Percentiles rank a stretch among this genome's conserved stretches.
Evolutionary conservation across 2,797 vertebrate genomes (phyloP).

Genomic region (Novumbra hubbsi): DNA sequence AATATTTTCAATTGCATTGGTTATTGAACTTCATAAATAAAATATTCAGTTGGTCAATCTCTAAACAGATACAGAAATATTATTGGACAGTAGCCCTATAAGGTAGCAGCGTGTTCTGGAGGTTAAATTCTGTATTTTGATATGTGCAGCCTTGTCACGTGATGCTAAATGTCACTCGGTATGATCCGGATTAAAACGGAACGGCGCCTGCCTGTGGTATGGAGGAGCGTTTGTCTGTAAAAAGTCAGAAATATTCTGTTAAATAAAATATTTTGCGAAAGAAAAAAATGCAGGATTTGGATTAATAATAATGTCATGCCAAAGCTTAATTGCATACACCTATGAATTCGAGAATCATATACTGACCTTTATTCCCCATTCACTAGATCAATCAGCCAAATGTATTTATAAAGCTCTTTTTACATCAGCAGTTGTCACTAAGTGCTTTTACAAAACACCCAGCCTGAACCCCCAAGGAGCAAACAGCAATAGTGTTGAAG

Average conservation of each 20-base stretch:
- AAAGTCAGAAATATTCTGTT: not conserved
- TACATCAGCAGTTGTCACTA: too few relatives aligned
- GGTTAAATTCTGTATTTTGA: not conserved
- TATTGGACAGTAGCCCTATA: not conserved
- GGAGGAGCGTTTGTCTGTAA: not conserved
- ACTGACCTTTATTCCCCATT: too few relatives aligned
- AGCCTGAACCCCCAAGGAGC: too few relatives aligned
- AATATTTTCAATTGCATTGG: not conserved
- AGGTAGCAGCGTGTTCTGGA: not conserved
- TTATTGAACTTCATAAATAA: not conserved
- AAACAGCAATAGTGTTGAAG: too few relatives aligned
- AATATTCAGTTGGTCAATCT: not conserved
- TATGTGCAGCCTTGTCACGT: not conserved
- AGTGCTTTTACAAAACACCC: too few relatives aligned
- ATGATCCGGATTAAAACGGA: not conserved
- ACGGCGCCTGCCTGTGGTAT: not conserved
- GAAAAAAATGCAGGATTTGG: too few relatives aligned
- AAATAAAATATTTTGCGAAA: too few relatives aligned
- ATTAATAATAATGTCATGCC: too few relatives aligned
- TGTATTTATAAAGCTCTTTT: too few relatives aligned
- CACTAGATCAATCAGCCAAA: too few relatives aligned
- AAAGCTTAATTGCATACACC: too few relatives aligned
- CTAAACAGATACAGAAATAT: not conserved
- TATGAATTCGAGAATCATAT: too few relatives aligned
- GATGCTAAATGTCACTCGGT: not conserved